phyloP scores from a whole-genome alignment of 2,797 vertebrate genomes.

The Bradypodion ventrale region DNA sequence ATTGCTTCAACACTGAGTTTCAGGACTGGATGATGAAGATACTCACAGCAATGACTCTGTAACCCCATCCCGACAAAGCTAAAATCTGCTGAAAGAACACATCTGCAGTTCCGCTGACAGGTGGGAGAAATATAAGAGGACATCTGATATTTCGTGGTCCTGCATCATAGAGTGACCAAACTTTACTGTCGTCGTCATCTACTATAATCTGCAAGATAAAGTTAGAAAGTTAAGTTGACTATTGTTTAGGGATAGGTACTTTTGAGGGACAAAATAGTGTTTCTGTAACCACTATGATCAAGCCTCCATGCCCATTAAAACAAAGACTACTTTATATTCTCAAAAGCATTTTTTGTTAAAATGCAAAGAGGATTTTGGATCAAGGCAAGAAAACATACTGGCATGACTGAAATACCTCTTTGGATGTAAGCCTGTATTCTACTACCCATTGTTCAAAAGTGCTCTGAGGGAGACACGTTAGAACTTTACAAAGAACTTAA shows the following conservation, averaged over 20 bases:
- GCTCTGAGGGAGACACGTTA: background rate
- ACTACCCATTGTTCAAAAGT: background rate
- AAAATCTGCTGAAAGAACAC: slow-evolving; percentile 97
- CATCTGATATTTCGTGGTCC: slow-evolving; percentile 94
- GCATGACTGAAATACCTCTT: background rate
- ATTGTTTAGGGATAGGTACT: background rate
- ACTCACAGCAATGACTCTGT: slow-evolving; percentile 96
- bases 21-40: slow-evolving; percentile 4
- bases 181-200: slow-evolving; percentile 97
- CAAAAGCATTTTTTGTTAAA: background rate
- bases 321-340: background rate
- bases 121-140: slow-evolving; percentile 95
- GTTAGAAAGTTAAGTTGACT: background rate
- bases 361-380: background rate
- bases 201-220: slow-evolving; percentile 89
- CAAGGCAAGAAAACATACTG: background rate
- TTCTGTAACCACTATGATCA: too few relatives aligned
- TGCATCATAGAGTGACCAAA: slow-evolving; percentile 96
- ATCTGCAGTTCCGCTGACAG: slow-evolving; percentile 95
- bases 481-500: too few relatives aligned
- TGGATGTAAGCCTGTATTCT: background rate
- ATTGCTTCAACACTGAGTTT: background rate
- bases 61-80: slow-evolving; percentile 95
- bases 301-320: background rate
- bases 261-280: background rate